Percentiles rank a stretch among this genome's conserved stretches.
Conservation (phyloP, 2,888 invertebrate species). For the Agrotis puta region DNA sequence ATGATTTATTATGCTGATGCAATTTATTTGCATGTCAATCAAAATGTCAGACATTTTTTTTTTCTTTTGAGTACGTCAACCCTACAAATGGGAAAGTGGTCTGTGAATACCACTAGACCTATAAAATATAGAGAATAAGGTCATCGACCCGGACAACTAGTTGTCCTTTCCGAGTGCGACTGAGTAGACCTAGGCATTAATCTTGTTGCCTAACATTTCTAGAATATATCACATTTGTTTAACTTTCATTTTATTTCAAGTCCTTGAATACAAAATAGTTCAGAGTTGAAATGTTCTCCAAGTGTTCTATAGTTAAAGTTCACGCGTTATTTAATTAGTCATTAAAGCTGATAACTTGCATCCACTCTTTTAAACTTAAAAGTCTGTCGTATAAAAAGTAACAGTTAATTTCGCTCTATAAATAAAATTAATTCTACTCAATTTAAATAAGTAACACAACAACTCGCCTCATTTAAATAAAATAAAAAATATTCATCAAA, state of each 20-base stretch:
- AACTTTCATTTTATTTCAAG: constrained; percentile 61
- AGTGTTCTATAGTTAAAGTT: constrained; percentile 8
- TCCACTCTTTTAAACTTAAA: not conserved
- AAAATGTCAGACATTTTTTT: not conserved
- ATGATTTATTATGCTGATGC: constrained; percentile 1
- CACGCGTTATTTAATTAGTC: not conserved
- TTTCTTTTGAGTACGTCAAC: constrained; percentile 2
- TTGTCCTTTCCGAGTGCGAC: constrained; percentile 79
- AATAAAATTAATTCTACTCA: not conserved
- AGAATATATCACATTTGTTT: constrained; percentile 65
- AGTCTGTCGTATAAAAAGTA: not conserved
- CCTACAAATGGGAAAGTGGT: constrained; percentile 49
- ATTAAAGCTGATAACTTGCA: not conserved
- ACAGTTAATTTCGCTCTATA: not conserved
- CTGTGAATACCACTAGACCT: constrained; percentile 45
- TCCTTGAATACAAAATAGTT: constrained; percentile 65
- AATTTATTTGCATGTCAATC: constrained; percentile 28
- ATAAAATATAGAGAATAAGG: constrained; percentile 63
- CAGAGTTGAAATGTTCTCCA: constrained; percentile 51
- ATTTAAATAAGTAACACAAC: constrained; percentile 8
- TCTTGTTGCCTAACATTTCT: constrained; percentile 72
- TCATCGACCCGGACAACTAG: constrained; percentile 77
- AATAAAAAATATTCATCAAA: constrained; percentile 34
- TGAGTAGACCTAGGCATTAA: constrained; percentile 72
- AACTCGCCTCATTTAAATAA: constrained; percentile 6